Conservation (phyloP, 2,797 vertebrate species). For the Pempheris klunzingeri region DNA sequence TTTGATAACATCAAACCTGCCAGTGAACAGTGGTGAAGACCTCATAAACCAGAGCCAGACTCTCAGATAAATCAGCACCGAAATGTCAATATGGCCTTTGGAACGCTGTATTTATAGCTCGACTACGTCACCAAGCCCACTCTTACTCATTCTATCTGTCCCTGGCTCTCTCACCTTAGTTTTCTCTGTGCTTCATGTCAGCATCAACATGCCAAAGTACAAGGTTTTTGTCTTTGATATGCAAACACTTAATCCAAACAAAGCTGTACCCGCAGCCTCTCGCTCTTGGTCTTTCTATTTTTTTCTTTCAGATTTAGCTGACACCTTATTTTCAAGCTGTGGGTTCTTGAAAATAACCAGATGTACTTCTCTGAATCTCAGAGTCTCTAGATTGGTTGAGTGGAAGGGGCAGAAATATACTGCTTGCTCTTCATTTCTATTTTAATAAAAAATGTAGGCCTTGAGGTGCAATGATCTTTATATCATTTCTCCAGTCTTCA, state of each 20-base stretch:
- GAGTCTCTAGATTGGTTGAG: slow-evolving; percentile 18
- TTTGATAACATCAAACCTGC: slow-evolving; percentile 57
- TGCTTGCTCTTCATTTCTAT: slow-evolving; percentile 26
- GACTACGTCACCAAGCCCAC: slow-evolving; percentile 47
- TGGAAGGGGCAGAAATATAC: slow-evolving; percentile 1
- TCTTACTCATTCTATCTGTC: slow-evolving; percentile 49
- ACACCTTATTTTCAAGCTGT: slow-evolving; percentile 27
- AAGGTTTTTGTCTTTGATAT: not conserved
- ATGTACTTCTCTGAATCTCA: slow-evolving; percentile 20
- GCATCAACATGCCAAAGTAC: slow-evolving; percentile 9
- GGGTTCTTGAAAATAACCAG: slow-evolving; percentile 10
- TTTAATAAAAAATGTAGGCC: slow-evolving; percentile 15
- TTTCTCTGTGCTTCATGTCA: slow-evolving; percentile 20
- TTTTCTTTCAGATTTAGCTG: not conserved
- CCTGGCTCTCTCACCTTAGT: slow-evolving; percentile 29
- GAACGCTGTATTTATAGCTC: slow-evolving; percentile 75
- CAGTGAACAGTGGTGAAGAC: slow-evolving; percentile 54
- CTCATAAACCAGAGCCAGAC: slow-evolving; percentile 65
- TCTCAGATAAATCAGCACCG: slow-evolving; percentile 76
- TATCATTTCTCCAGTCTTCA: slow-evolving; percentile 31
- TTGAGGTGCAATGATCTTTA: slow-evolving; percentile 22
- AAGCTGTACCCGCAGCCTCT: not conserved
- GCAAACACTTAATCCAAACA: slow-evolving; percentile 9
- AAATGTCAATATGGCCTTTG: slow-evolving; percentile 82
- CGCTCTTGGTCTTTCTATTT: not conserved